phyloP scores from a whole-genome alignment of 2,888 invertebrate species.

The Andrena trimmerana region DNA sequence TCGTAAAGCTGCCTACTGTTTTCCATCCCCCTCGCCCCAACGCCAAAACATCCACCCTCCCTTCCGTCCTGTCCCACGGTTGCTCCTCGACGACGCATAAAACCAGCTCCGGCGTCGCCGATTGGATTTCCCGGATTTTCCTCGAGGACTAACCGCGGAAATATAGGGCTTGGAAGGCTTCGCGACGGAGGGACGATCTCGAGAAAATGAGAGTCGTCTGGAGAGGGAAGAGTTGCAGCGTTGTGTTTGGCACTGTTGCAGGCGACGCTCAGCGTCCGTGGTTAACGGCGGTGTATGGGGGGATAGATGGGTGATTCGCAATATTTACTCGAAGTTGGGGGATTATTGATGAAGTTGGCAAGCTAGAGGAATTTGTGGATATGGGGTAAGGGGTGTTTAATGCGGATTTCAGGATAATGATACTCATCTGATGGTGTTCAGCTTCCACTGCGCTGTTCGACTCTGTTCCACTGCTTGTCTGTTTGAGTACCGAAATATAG shows the following conservation, averaged over 20 bases:
- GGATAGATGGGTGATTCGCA: no score
- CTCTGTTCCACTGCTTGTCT: no score
- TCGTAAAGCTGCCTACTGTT: slow-evolving; percentile 79
- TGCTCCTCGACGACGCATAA: slow-evolving; percentile 50
- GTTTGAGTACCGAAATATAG: no score
- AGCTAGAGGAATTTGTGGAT: no score
- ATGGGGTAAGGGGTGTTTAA: no score
- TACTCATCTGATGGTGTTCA: no score
- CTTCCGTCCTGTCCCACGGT: not conserved
- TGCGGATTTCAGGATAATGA: no score
- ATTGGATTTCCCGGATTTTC: slow-evolving; percentile 76
- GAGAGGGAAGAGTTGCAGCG: not conserved
- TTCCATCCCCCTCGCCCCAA: slow-evolving; percentile 54
- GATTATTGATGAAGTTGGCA: not conserved
- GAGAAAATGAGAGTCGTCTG: slow-evolving; percentile 11
- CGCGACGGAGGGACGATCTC: slow-evolving; percentile 17
- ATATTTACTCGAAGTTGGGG: not conserved
- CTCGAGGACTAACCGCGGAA: slow-evolving; percentile 45
- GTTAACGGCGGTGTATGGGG: no score
- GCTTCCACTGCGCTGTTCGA: no score
- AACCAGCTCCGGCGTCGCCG: slow-evolving; percentile 58
- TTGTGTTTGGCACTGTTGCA: not conserved
- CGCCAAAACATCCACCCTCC: slow-evolving; percentile 45
- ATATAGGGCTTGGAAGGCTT: slow-evolving; percentile 9
- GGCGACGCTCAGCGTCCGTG: no score